phyloP scores from a whole-genome alignment of 2,113 vertebrate genomes.

The Formicarius rufipectus region DNA sequence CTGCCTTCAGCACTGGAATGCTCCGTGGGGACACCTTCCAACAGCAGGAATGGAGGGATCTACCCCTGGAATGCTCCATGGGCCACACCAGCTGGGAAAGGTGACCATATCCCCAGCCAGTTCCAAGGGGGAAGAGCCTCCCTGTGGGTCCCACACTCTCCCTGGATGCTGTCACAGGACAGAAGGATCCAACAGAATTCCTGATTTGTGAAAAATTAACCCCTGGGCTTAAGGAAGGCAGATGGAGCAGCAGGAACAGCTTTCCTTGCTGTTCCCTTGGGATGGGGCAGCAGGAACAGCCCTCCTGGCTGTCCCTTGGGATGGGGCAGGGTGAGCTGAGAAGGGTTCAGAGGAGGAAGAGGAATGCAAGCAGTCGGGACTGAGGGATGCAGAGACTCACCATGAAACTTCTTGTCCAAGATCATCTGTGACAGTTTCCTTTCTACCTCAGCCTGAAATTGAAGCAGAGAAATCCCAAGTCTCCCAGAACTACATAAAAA shows the following conservation, averaged over 20 bases:
- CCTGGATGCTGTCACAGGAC: background rate
- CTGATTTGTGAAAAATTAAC: background rate
- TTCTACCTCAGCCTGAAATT: constrained; percentile 91
- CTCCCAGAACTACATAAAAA: background rate
- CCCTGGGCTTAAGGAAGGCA: background rate
- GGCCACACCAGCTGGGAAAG: background rate
- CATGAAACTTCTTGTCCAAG: constrained; percentile 98
- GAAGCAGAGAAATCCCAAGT: constrained; percentile 50
- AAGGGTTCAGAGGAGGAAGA: background rate
- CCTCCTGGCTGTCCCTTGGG: background rate
- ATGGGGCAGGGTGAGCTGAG: background rate
- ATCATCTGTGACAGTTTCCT: constrained; percentile 99
- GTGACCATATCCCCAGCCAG: background rate
- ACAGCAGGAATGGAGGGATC: background rate
- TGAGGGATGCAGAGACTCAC: constrained; percentile 71
- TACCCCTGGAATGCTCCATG: accelerated
- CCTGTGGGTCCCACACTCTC: background rate
- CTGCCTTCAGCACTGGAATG: background rate
- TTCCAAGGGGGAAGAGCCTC: background rate
- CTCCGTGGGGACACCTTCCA: accelerated
- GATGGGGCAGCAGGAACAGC: background rate
- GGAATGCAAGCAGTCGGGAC: background rate
- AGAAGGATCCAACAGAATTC: background rate
- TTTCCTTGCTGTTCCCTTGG: background rate
- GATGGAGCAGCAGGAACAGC: background rate